phyloP scores from a whole-genome alignment of 2,888 invertebrate species.

The Pasiphila rectangulata region DNA sequence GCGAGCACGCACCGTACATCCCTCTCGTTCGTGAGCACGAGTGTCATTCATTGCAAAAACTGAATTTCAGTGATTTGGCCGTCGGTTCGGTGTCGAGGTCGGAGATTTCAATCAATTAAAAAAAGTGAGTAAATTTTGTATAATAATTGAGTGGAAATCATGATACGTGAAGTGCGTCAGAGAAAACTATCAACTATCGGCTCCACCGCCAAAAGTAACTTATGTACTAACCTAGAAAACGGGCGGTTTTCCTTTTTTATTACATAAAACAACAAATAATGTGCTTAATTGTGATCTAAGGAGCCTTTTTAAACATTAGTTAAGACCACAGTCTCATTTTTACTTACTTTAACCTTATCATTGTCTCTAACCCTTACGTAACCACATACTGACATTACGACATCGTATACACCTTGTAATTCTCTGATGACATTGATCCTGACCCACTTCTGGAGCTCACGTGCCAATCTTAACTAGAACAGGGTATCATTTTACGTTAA shows the following conservation, averaged over 20 bases:
- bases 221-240: background rate
- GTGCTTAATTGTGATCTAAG: too few relatives aligned
- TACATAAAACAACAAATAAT: background rate
- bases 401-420: conserved; percentile 58
- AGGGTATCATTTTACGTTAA: too few relatives aligned
- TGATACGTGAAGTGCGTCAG: background rate
- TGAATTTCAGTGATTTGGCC: conserved; percentile 36
- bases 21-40: conserved; percentile 3
- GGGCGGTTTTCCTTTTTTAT: background rate
- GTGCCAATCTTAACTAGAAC: conserved; percentile 9
- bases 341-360: background rate
- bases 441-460: conserved; percentile 47
- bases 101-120: conserved; percentile 23
- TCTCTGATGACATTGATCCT: conserved; percentile 73
- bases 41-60: conserved; percentile 34
- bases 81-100: conserved; percentile 28
- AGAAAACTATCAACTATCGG: background rate
- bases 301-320: background rate
- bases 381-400: conserved; percentile 57
- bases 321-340: background rate
- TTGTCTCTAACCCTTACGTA: conserved; percentile 62
- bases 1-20: background rate
- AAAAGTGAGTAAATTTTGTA: conserved; percentile 39
- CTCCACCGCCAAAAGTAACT: background rate
- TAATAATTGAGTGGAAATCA: background rate